Base-by-base conservation (phyloP, 2,888 invertebrate species). In the Cataglyphis rosenhaueri region DNA sequence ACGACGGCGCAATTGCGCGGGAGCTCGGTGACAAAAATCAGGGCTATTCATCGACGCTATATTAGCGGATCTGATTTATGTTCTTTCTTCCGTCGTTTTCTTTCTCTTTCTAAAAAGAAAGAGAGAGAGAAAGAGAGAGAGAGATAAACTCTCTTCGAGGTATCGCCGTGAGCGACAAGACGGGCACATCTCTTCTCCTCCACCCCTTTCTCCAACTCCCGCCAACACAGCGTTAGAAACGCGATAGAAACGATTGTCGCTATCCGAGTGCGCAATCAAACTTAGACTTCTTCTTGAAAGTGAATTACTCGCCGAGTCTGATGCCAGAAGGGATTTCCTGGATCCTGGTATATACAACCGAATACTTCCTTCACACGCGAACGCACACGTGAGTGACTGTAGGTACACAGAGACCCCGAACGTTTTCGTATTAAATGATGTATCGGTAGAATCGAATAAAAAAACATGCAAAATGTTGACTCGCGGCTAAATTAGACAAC, bases 231-330 rank as follows among this genome's bases (percentile, higher is more conserved):
- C 87, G 84, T 86, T 89, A 87, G 86, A 84, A 85, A 83, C 73
- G 86, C 85, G 88, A 89, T 89, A 86, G 88, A 84, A 87, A 81
- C 88, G 90, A 90, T 91, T 89, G 88, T 90, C 89, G 78, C 71
- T 90, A 91, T 87, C 85, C 86, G 87, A 85, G 84, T 88, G 87
- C 85, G 91, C 91, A 91, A 91, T 91, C 91, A 90, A 91, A 91
- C 89, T 90, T 90, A 86, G 89, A 89, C 88, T 91, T 91, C 91
- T 90, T 91, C 88, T 89, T 76, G 83, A 86, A 91, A 91, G 89
- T 91, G 90, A 89, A 90, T 91, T 91, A 89, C 89, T 84, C 84
- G 84, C 21, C 74, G 35, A 71, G 78, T 74, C 74, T 82, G 35
- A 76, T 83, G 86, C 85, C 75, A 52, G 83, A 75, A 81, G 87